Conservation (phyloP, 2,113 vertebrate species). For the Carettochelys insculpta region DNA sequence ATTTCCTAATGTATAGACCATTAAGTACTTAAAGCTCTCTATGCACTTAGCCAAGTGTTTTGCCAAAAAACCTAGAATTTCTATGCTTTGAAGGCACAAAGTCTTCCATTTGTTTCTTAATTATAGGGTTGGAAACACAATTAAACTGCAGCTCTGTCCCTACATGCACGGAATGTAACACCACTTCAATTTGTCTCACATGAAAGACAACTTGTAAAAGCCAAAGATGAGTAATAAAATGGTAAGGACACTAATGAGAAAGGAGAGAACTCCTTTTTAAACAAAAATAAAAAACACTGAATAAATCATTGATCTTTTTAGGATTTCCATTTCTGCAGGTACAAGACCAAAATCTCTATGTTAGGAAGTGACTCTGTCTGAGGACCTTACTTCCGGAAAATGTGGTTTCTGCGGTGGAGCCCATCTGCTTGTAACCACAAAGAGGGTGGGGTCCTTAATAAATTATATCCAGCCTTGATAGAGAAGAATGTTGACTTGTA, state of each 20-base stretch:
- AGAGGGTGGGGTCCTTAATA: background rate
- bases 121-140: slow-evolving; percentile 77
- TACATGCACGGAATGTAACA: slow-evolving; percentile 79
- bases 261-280: slow-evolving; percentile 13
- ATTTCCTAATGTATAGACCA: slow-evolving; percentile 63
- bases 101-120: slow-evolving; percentile 74
- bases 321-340: background rate
- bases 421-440: background rate
- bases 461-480: background rate
- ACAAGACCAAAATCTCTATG: slow-evolving; percentile 25
- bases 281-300: background rate
- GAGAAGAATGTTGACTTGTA: accelerated
- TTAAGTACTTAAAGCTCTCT: slow-evolving; percentile 70
- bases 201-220: slow-evolving; percentile 69
- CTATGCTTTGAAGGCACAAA: slow-evolving; percentile 73
- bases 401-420: slow-evolving; percentile 41
- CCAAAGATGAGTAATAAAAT: slow-evolving; percentile 63
- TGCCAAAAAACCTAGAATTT: slow-evolving; percentile 75
- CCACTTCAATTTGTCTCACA: slow-evolving; percentile 64
- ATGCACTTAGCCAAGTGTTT: slow-evolving; percentile 63
- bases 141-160: slow-evolving; percentile 74
- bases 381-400: slow-evolving; percentile 49
- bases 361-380: slow-evolving; percentile 51
- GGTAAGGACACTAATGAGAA: slow-evolving; percentile 57
- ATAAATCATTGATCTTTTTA: slow-evolving; percentile 57